Evolutionary conservation across 2,113 vertebrate species (phyloP).

Genomic region (Copsychus sechellarum): DNA sequence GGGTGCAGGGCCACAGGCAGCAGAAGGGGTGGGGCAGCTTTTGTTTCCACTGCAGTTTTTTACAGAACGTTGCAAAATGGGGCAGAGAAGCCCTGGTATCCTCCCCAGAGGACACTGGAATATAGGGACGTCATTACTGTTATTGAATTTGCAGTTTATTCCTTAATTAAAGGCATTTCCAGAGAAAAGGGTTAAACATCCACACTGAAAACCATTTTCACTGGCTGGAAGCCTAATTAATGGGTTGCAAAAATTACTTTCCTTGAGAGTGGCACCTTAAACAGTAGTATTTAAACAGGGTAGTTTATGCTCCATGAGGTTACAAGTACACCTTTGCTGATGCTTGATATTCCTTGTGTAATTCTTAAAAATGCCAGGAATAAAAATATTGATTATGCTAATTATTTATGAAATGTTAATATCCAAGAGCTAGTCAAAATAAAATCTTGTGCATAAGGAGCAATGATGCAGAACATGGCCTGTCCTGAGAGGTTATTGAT

Average conservation of each 20-base stretch:
- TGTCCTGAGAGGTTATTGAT: not conserved
- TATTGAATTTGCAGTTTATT: not conserved
- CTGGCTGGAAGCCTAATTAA: slow-evolving; percentile 18
- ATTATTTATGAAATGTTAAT: not conserved
- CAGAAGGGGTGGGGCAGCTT: not conserved
- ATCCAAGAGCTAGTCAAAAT: not conserved
- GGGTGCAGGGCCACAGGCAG: not conserved
- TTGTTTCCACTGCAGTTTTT: rapidly evolving
- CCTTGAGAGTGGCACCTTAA: slow-evolving; percentile 10
- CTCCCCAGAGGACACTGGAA: not conserved
- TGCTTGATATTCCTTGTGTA: not conserved
- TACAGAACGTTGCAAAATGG: not conserved
- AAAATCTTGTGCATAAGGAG: not conserved
- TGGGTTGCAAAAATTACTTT: slow-evolving; percentile 35
- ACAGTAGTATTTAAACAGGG: not conserved
- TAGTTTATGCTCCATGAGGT: slow-evolving; percentile 27
- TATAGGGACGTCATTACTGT: not conserved
- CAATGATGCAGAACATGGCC: not conserved
- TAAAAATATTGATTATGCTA: not conserved
- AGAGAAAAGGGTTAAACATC: slow-evolving; percentile 13
- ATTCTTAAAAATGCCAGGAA: not conserved
- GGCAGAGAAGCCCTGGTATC: not conserved
- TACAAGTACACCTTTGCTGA: not conserved
- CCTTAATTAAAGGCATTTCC: slow-evolving; percentile 10
- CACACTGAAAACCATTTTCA: slow-evolving; percentile 13